These are phyloP conservation scores for Callyntrura guangdongensis DNA, from an alignment of 2,888 invertebrate species.

Conservation along the genomic window DNA sequence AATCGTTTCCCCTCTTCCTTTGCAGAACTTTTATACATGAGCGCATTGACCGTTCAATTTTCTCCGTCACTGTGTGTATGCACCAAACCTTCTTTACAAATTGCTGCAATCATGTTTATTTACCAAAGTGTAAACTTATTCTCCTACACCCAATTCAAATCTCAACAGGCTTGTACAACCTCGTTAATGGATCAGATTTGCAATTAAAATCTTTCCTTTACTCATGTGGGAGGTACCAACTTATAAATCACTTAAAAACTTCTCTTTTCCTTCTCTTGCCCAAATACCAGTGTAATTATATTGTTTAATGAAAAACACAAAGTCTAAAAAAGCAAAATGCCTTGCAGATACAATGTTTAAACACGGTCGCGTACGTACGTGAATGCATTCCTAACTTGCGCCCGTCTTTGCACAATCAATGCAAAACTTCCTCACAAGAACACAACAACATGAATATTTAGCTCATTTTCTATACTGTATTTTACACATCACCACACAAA, in stretches of 20 bases:
- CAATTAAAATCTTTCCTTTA: conserved; percentile 71
- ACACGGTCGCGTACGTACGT: neutral
- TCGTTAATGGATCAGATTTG: conserved; percentile 53
- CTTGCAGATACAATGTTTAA: conserved; percentile 51
- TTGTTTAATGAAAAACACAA: conserved; percentile 33
- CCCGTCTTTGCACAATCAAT: neutral
- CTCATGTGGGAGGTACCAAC: conserved; percentile 66
- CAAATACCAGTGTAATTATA: conserved; percentile 22
- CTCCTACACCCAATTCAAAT: neutral
- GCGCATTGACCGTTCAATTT: no score
- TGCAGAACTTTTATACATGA: no score
- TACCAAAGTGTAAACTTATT: neutral
- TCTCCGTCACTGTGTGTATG: neutral
- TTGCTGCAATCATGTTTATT: neutral
- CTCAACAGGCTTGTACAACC: conserved; percentile 74
- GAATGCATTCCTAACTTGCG: neutral
- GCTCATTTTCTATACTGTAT: neutral
- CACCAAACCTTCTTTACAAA: neutral
- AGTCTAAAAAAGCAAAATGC: conserved; percentile 10
- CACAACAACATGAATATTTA: neutral
- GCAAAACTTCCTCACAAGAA: neutral
- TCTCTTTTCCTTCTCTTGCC: neutral
- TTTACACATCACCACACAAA: neutral
- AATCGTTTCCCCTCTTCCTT: no score
- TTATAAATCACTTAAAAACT: conserved; percentile 76